Base-by-base conservation (phyloP, 2,888 invertebrate genomes). In the Sepiola atlantica region DNA sequence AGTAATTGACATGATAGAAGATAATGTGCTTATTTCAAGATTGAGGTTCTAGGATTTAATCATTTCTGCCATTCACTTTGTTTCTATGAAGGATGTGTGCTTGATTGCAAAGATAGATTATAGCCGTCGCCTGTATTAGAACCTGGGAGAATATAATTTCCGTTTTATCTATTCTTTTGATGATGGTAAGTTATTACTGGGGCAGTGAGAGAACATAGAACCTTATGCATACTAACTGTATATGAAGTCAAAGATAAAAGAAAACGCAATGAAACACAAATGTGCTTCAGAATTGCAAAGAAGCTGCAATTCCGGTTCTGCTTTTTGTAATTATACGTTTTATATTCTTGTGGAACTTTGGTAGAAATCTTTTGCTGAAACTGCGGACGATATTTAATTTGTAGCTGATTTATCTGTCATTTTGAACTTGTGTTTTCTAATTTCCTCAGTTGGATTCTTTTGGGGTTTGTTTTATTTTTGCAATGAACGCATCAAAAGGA, bases 101-200 rank as follows among this genome's bases (percentile, higher is more conserved):
- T 77, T 77, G 77, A 77, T 77, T 77, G 14, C 77, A 77, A n/a
- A 77, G n/a, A 32, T 77, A 77, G n/a, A 77, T 77, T n/a, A 77
- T n/a, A 77, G 77, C n/a, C n/a, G n/a, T 77, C n/a, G n/a, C 77
- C n/a, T 77, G n/a, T n/a, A 77, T 77, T 77, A 77, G n/a, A 77
- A 77, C 14, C 16, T 32, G 16, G 10, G n/a, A 10, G 8, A 77
- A 16, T 77, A 16, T n/a, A 45, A 45, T 45, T 8, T 77, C 16
- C 20, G n/a, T 21, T 32, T 32, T 77, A 77, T 10, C 14, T 16
- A 32, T 77, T 77, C 77, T 77, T 77, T 77, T 77, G n/a, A 77
- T 77, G 77, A 77, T 77, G 3, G 77, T 77, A 32, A 77, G n/a
- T n/a, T 32, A 18, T 32, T 77, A 77, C n/a, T 12, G 16, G n/a